Base-by-base conservation (phyloP, 2,797 vertebrate genomes). In the Aotus griseimembra region DNA sequence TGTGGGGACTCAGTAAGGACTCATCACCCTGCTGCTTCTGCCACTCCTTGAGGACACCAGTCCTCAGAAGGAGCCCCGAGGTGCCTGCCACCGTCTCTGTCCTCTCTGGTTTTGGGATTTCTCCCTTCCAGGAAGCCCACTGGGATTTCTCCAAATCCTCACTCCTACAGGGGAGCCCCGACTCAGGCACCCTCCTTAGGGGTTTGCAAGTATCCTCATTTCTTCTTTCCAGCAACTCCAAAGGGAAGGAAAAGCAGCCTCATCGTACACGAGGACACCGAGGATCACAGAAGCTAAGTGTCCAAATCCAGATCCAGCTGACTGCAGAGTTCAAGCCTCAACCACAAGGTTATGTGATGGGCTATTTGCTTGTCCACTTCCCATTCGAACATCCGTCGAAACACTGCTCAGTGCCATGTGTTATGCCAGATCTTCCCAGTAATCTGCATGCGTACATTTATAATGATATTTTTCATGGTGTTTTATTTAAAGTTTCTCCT, bases 291-390 rank as follows among this genome's bases (percentile, higher is more conserved):
- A 57, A 30, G 9, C 5, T 1, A 28, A 50, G 55, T 36, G 39
- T 73, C 0, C 77, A 61, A 52, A 67, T 52, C 64, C 8, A 75
- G 92, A 36, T 70, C 17, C 33, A 58, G 70, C 46, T 8, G 77
- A 67, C 1, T 0, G 11, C 50, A 94, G 39, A n/a, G 24, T 64
- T 19, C 39, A 4, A 13, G 24, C 19, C 24, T 88, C 22, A 11
- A 1, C 58, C 52, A 33, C 1, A 1, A 13, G 4, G 55, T 61
- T 14, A 2, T 4, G 10, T 0, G 24, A 6, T 0, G 36, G 41
- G 28, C 46, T 4, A 44, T 33, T 4, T 20, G 46, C 57, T n/a
- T 0, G 0, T 26, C 26, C 4, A 0, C 11, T 5, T 33, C 1
- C 19, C 19, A 17, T 1, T 17, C 9, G 1, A 44, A 64, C 0